Evolutionary conservation across 2,797 vertebrate species (phyloP).

Genomic region (Rhynchonycteris naso): DNA sequence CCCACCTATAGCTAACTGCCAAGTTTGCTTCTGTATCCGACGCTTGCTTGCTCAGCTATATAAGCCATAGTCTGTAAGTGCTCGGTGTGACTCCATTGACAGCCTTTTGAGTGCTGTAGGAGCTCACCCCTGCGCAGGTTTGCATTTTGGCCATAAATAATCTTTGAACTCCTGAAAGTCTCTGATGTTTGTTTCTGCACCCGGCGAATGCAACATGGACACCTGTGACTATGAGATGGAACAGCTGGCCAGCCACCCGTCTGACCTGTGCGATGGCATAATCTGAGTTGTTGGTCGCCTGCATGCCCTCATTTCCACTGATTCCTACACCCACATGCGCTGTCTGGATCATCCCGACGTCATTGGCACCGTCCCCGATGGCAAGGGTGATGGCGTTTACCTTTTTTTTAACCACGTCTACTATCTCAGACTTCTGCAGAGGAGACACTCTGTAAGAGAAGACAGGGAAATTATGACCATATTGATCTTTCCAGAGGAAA

Average conservation of each 20-base stretch:
- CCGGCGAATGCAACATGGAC: too few species aligned
- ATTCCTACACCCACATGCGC: slow-evolving; percentile 98
- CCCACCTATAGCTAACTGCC: too few species aligned
- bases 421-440: slow-evolving; percentile 98
- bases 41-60: too few species aligned
- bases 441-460: slow-evolving; percentile 94
- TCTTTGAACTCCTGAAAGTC: too few species aligned
- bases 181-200: too few species aligned
- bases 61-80: too few species aligned
- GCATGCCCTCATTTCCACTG: slow-evolving; percentile 99
- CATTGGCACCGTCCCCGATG: slow-evolving; percentile 98
- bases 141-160: too few species aligned
- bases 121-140: too few species aligned
- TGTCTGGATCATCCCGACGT: slow-evolving; percentile 99
- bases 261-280: slow-evolving; percentile 99
- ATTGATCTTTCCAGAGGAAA: slow-evolving; percentile 71
- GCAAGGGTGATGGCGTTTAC: slow-evolving; percentile 98
- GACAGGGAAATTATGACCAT: slow-evolving; percentile 71
- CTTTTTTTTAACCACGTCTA: slow-evolving; percentile 99
- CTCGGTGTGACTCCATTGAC: too few species aligned
- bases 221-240: not conserved
- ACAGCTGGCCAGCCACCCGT: not conserved
- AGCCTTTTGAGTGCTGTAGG: too few species aligned
- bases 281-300: slow-evolving; percentile 98
- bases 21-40: too few species aligned